Evolutionary conservation across 1,140 invertebrate species (phyloP).

Genomic region (Pogonomyrmex californicus): DNA sequence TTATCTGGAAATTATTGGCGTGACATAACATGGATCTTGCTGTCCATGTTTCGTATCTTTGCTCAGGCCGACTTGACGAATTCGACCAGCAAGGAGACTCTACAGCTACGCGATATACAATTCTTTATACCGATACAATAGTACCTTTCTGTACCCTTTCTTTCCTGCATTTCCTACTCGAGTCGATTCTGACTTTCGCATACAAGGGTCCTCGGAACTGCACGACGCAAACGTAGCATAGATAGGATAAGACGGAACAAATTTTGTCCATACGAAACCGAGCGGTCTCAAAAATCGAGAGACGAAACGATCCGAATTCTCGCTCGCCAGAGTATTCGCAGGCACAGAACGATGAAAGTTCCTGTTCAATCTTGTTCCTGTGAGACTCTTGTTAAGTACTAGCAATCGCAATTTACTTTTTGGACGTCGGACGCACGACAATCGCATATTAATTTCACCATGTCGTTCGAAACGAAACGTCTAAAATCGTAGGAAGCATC

Average conservation of each 20-base stretch:
- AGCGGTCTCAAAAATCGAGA: background rate
- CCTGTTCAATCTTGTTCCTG: constrained; percentile 2
- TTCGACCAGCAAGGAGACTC: background rate
- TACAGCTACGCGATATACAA: constrained; percentile 27
- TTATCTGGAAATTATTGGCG: background rate
- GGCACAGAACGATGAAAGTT: background rate
- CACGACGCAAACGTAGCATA: background rate
- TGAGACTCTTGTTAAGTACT: constrained; percentile 79
- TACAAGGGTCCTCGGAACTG: background rate
- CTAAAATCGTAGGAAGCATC: background rate
- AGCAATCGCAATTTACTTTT: constrained; percentile 68
- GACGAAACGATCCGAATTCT: background rate
- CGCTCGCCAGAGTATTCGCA: background rate
- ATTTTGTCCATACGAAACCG: background rate
- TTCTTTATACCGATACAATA: background rate
- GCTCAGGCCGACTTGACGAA: background rate
- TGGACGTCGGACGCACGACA: constrained; percentile 22
- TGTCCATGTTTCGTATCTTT: background rate
- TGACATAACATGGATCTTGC: background rate
- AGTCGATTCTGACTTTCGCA: constrained; percentile 17
- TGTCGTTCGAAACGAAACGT: background rate
- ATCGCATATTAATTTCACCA: constrained; percentile 39
- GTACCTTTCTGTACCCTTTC: background rate
- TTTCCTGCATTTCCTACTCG: constrained; percentile 34
- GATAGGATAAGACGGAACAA: background rate